phyloP scores from a whole-genome alignment of 92 coral and sea anemone genomes.

The Paragorgia papillata region DNA sequence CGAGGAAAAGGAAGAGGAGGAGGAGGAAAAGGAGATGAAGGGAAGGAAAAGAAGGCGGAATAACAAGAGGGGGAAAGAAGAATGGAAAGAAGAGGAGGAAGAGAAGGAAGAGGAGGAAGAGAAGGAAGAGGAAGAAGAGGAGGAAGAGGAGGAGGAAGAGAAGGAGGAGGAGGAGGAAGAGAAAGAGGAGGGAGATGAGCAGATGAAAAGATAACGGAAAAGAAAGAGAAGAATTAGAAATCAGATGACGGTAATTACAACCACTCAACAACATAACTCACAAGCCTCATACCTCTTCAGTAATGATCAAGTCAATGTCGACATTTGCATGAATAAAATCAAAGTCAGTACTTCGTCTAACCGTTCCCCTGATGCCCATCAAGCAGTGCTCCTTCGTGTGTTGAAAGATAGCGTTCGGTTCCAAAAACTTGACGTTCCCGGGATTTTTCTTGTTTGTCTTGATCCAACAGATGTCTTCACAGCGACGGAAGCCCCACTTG shows the following conservation, averaged over 20 bases:
- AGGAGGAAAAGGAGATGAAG: no score
- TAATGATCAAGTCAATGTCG: conserved; percentile 92
- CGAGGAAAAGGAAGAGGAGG: no score
- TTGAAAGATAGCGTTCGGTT: conserved; percentile 91
- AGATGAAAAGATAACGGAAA: no score
- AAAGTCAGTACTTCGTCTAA: conserved; percentile 91
- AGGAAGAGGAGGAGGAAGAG: no score
- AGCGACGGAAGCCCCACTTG: conserved; percentile 98
- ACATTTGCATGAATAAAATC: conserved; percentile 99
- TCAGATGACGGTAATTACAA: not conserved
- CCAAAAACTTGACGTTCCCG: conserved; percentile 93
- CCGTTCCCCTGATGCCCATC: conserved; percentile 98
- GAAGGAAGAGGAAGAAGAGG: no score
- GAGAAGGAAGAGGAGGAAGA: no score
- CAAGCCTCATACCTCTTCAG: conserved; percentile 77
- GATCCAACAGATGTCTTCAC: conserved; percentile 99
- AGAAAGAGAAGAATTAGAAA: no score
- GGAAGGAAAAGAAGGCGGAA: no score
- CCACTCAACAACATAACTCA: not conserved
- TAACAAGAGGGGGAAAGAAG: no score
- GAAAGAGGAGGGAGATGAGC: no score
- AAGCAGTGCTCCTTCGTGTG: conserved; percentile 98
- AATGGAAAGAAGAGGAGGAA: no score
- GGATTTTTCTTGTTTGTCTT: conserved; percentile 97
- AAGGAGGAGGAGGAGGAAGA: no score